Base-by-base conservation (phyloP, 2,113 vertebrate genomes). In the Amazona guildingii region DNA sequence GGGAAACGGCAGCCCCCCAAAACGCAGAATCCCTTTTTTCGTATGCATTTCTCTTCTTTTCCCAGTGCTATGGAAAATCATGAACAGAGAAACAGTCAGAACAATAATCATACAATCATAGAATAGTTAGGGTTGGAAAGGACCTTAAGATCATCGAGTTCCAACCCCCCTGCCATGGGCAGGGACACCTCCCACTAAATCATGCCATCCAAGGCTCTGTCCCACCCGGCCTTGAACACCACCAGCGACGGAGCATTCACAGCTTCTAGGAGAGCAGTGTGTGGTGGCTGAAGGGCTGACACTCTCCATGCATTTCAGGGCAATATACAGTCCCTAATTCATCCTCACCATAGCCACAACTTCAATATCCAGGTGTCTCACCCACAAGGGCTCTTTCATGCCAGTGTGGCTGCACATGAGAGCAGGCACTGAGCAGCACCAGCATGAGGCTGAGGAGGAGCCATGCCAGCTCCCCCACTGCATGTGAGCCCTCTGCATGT, bases 381-480 rank as follows among this genome's bases (percentile, higher is more conserved):
- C 23, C 27, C 33, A 12, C 17, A 55, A 64, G 28, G 33, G 33
- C 33, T 49, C 27, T 31, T 15, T 15, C 44, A n/a, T 28, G 25
- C 59, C 59, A 17, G 25, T 13, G 5, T 6, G 17, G 4, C 17
- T 49, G 31, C 16, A 21, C 14, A 6, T 7, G 39, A 11, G 19
- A 35, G 16, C 13, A 41, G 48, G 7, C 12, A 16, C 4, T 6
- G 46, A 17, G 23, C 21, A 49, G 10, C 48, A 77, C 7, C 20
- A 48, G 29, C 6, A 0, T 5, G 39, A 83, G 39, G 21, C 11
- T 1, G 1, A 41, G 10, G 25, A 33, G 20, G 33, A 46, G 18
- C 18, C 3, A 0, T 41, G 33, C 9, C 49, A 51, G n/a, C 5
- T 46, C 25, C 28, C 7, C 20, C 39, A 7, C 33, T 62, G n/a